Conservation (phyloP, 1,140 invertebrate genomes). For the Drosophila kikkawai region DNA sequence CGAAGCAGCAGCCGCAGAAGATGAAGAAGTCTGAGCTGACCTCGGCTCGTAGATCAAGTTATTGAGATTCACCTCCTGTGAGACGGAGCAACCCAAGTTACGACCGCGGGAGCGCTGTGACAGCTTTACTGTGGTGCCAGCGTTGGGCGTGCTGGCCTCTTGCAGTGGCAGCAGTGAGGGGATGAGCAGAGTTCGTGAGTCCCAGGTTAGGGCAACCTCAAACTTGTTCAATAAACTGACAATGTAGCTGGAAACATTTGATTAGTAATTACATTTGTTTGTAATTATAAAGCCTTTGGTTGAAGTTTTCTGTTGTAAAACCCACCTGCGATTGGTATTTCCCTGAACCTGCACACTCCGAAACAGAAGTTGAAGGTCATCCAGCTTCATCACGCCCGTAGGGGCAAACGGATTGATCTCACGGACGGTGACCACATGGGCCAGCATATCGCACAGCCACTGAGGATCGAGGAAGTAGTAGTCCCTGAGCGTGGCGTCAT, state of each 20-base stretch:
- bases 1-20: background rate
- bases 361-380: conserved; percentile 97
- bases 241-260: conserved; percentile 88
- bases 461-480: conserved; percentile 95
- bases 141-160: conserved; percentile 88
- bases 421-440: conserved; percentile 97
- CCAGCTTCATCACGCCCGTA: conserved; percentile 96
- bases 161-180: conserved; percentile 94
- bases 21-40: conserved; percentile 9
- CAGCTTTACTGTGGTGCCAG: conserved; percentile 86
- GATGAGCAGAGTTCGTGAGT: conserved; percentile 95
- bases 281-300: no score
- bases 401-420: conserved; percentile 98
- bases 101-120: conserved; percentile 89
- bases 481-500: conserved; percentile 97
- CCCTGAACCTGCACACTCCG: conserved; percentile 87
- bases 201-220: conserved; percentile 99
- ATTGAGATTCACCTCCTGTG: conserved; percentile 74
- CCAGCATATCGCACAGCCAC: conserved; percentile 99
- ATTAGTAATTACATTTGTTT: no score
- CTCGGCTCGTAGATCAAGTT: conserved; percentile 71
- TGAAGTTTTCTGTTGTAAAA: background rate
- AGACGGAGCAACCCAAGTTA: conserved; percentile 72
- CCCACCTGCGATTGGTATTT: conserved; percentile 85
- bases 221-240: conserved; percentile 97